Conservation (phyloP, 2,797 vertebrate species). For the Cirrhinus molitorella region DNA sequence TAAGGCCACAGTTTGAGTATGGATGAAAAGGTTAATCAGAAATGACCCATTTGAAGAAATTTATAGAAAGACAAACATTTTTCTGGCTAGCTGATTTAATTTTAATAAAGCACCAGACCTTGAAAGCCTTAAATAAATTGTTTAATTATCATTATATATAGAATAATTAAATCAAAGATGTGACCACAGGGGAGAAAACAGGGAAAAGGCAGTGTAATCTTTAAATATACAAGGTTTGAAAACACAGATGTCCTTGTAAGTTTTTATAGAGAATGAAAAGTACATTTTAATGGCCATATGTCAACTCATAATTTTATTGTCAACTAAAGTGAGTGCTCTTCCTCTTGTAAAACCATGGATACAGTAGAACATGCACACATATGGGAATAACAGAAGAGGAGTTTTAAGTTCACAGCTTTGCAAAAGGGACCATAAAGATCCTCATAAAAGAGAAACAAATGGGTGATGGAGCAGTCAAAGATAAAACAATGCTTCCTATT, state of each 20-base stretch:
- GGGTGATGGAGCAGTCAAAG: background rate
- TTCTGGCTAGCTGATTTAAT: background rate
- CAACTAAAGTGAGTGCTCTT: conserved; percentile 24
- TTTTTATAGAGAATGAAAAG: conserved; percentile 25
- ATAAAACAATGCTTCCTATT: conserved; percentile 27
- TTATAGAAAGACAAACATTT: background rate
- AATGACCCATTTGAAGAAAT: background rate
- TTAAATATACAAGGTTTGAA: conserved; percentile 66
- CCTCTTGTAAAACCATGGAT: conserved; percentile 52
- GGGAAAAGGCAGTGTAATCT: conserved; percentile 16
- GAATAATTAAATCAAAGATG: background rate
- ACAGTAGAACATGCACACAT: conserved; percentile 68
- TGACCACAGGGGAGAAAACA: background rate
- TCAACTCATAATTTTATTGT: conserved; percentile 45
- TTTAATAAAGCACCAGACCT: background rate
- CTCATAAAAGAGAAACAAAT: conserved; percentile 33
- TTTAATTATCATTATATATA: background rate
- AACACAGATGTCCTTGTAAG: background rate
- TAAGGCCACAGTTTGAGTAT: background rate
- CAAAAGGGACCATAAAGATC: conserved; percentile 69
- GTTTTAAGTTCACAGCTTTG: conserved; percentile 80
- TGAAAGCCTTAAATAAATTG: background rate
- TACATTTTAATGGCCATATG: conserved; percentile 32
- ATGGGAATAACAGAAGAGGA: conserved; percentile 63
- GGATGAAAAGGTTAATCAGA: conserved; percentile 1